Evolutionary conservation across 2,113 vertebrate species (phyloP), one percentile per base, ranked within the genome.

Genomic region (Colinus virginianus): DNA sequence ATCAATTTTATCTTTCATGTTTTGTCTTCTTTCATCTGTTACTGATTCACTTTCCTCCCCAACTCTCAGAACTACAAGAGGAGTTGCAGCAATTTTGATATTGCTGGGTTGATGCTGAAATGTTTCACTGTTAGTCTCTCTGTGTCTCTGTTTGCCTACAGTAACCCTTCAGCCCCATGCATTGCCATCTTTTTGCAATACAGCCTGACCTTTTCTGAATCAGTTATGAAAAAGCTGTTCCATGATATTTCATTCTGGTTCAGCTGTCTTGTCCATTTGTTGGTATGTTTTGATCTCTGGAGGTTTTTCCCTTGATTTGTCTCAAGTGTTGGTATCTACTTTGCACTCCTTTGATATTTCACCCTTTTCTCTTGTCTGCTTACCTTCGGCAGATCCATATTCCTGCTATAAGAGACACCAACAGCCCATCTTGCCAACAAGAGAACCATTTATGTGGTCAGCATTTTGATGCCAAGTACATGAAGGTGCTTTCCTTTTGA

Each of bases 201-300:
- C 45, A 72, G 36, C 9, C 7, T 93, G 88, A 94, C 85, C 92
- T 95, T 96, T 95, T 59, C 95, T 75, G 61, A 93, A 80, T 51
- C 64, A 55, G 76, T 88, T 90, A 90, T 22, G 34, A 67, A 95
- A 91, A 88, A 91, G 46, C 71, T 11, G 1, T 88, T 90, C 71
- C 64, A 19, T 67, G 71, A 42, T 90, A 88, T 94, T 96, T 96
- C 68, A 67, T 80, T 80, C 71, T 79, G 25, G 32, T 91, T 91
- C 84, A 85, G 67, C 68, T 7, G 3, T 79, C 90, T 85, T 77
- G 84, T 79, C 88, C 90, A 63, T 83, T 80, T 93, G 78, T 77
- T 88, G 85, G 64, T 3, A 5, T 87, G 34, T 95, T 93, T 94
- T 96, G 87, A 91, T 91, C 93, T 93, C 76, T 90, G 71, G 71